phyloP scores from a whole-genome alignment of 2,888 invertebrate genomes.

The Nemotelus pantherinus region DNA sequence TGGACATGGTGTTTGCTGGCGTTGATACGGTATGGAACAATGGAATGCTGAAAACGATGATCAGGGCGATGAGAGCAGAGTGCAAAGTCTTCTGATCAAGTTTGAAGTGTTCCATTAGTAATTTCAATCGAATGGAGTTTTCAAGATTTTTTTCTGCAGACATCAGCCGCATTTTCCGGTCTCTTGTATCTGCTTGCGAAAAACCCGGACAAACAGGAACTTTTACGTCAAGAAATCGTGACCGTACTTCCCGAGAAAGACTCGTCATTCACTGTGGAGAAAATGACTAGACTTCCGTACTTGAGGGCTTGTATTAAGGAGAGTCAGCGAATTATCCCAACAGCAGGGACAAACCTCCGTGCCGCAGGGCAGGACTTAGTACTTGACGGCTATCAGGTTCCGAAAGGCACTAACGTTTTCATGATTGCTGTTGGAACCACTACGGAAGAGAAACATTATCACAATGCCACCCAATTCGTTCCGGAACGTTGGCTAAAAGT shows the following conservation, averaged over 20 bases:
- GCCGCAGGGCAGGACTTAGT: slow-evolving; percentile 68
- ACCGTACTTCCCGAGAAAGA: slow-evolving; percentile 63
- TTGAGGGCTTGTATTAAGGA: slow-evolving; percentile 79
- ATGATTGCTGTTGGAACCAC: slow-evolving; percentile 72
- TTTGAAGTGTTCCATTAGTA: background rate
- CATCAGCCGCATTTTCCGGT: slow-evolving; percentile 68
- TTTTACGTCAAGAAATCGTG: slow-evolving; percentile 69
- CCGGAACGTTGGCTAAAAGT: slow-evolving; percentile 77
- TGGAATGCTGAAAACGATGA: background rate
- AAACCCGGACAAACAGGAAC: slow-evolving; percentile 72
- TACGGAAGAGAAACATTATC: slow-evolving; percentile 71
- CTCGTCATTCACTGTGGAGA: slow-evolving; percentile 62
- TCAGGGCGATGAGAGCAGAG: too few species aligned
- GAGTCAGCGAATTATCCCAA: slow-evolving; percentile 71
- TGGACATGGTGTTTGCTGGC: slow-evolving; percentile 71
- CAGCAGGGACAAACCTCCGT: slow-evolving; percentile 69
- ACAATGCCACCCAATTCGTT: slow-evolving; percentile 69
- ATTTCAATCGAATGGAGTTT: background rate
- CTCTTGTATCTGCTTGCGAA: slow-evolving; percentile 71
- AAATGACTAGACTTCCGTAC: slow-evolving; percentile 68
- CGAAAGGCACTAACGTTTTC: slow-evolving; percentile 73
- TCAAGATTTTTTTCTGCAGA: slow-evolving; percentile 60
- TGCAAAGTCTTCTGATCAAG: background rate
- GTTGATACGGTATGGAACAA: slow-evolving; percentile 69
- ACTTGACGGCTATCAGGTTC: slow-evolving; percentile 72